A percentile compares a stretch with the other conserved stretches of the same genome.
These are phyloP conservation scores for Mactra quadrangularis DNA, from an alignment of 1,140 invertebrate genomes.

Conservation along the genomic window DNA sequence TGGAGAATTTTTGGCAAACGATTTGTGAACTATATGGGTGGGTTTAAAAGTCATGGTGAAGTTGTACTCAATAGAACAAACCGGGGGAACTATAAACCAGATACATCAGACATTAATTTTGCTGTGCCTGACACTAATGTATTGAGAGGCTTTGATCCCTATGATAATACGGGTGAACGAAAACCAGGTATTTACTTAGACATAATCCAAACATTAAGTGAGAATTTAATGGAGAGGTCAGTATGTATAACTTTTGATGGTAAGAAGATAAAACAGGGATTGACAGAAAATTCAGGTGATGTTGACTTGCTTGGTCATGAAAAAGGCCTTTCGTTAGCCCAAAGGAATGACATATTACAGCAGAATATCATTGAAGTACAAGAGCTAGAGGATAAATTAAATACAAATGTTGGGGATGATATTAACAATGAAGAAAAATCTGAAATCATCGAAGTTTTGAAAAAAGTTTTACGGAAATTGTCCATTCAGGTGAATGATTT, in stretches of 20 bases:
- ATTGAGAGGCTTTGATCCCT: conserved; percentile 3
- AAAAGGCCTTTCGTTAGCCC: not conserved
- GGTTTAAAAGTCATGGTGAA: conserved; percentile 14
- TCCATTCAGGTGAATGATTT: too few relatives aligned
- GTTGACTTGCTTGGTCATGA: conserved; percentile 12
- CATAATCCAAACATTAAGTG: not conserved
- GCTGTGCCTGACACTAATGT: too few relatives aligned
- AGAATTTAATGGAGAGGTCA: not conserved
- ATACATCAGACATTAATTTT: conserved; percentile 7
- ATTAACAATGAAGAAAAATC: too few relatives aligned
- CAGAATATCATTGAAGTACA: too few relatives aligned
- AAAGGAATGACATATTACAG: conserved; percentile 6
- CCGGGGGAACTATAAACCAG: not conserved
- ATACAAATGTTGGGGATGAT: too few relatives aligned
- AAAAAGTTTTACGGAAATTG: too few relatives aligned
- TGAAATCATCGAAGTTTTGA: too few relatives aligned
- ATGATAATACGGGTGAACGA: not conserved
- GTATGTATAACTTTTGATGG: conserved; percentile 34
- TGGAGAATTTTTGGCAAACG: conserved; percentile 12
- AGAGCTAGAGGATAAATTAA: not conserved
- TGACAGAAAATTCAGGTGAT: conserved; percentile 5
- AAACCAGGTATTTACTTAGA: conserved; percentile 10
- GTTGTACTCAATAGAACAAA: not conserved
- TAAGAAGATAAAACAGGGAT: conserved; percentile 37
- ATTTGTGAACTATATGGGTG: conserved; percentile 37